Evolutionary conservation across 2,888 invertebrate genomes (phyloP), one percentile per base, ranked within the genome.

Genomic region (Hyposoter dolosus): DNA sequence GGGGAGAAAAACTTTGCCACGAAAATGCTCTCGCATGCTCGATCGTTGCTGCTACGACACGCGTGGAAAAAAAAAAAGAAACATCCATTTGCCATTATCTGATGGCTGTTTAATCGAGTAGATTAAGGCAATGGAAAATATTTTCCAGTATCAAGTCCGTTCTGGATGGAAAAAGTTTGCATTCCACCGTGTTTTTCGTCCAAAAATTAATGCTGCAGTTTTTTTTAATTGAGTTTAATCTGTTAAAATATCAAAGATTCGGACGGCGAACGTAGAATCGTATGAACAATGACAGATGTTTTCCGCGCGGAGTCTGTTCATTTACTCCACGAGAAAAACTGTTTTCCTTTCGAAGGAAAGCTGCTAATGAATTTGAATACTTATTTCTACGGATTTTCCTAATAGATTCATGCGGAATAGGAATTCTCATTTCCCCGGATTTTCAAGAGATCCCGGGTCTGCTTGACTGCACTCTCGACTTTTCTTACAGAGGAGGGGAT

Each of bases 391-490:
- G 19, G 1, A 23, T 56, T 23, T 3, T 56, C 3, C 4, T 4
- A 28, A 28, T 28, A 47, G 35, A 4, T 68, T 69, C 43, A 68
- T 40, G 76, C 50, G 76, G 75, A 69, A 35, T 60, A 68, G 66
- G 53, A 65, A 76, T 83, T 65, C 56, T 17, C 69, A 47, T 79
- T 77, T 68, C 32, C 56, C 12, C 47, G 47, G 35, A 53, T 68
- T 56, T 50, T 77, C 23, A 53, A 19, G 5, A 35, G 50, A 32
- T 43, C 50, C 5, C n/a, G 74, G 40, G 60, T 81, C 65, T 23
- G 28, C 40, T 50, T 35, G 56, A 68, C 43, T 56, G 71, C 43
- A 60, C 35, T 53, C 76, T 76, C 76, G 84, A 76, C 35, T 76
- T 60, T 75, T 75, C 76, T 56, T 53, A 45, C 65, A 71, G 71